Base-by-base conservation (phyloP, 2,888 invertebrate species). In the Ceraclea dissimilis region DNA sequence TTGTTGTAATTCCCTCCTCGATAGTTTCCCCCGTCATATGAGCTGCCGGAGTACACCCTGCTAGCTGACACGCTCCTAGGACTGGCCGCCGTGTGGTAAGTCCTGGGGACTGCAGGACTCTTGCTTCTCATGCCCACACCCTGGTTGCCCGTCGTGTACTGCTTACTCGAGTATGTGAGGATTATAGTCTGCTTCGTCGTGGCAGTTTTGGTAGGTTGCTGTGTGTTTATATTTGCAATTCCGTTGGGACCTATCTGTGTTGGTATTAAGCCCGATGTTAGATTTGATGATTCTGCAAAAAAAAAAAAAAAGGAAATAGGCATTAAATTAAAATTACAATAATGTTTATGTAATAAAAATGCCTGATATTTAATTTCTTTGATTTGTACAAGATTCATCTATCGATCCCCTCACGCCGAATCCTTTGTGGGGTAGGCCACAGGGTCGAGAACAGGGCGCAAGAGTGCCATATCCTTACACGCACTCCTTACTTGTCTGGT, bases 131-230 rank as follows among this genome's bases (percentile, higher is more conserved):
- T 46, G 51, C 53, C 55, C 52, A 54, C 58, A 57, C 34, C 54
- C 19, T 54, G 54, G 2, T 50, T 34, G 13, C 39, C 13, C 56
- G 60, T 63, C 65, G 72, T 74, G 63, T 68, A 69, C 64, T 76
- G 77, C 60, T 76, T 76, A 1, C 75, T 65, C 58, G 76, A 74
- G 62, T 78, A 78, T 0, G 76, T 78, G 19, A 78, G 67, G 61
- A 78, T 76, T 63, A 77, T 73, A 0, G 77, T 77, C 60, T 78
- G 76, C 62, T 76, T 78, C 43, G 63, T 52, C 50, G 56, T 60
- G 18, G 51, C 51, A 20, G 60, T 60, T 43, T 57, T 58, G 17
- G 49, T 51, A 26, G 60, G 61, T 34, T 57, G 54, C 52, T 33
- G 54, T 49, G 47, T 52, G 49, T 56, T 58, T 31, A 58, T 67